phyloP scores from a whole-genome alignment of 2,888 invertebrate species.

The Idaea aversata region DNA sequence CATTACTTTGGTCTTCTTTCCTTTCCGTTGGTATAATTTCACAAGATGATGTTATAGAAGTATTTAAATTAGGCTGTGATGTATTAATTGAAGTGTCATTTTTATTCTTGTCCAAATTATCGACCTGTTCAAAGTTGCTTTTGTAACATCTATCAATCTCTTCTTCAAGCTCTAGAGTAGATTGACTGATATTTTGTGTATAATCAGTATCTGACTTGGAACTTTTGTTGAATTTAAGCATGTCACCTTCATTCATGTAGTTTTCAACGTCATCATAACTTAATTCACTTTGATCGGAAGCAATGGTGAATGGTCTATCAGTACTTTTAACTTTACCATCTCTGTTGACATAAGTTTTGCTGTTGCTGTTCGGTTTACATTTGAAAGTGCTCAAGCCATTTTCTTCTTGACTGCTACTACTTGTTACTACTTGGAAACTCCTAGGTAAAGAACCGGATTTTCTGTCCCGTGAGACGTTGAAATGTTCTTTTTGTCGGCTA shows the following conservation, averaged over 20 bases:
- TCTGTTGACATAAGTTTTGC: slow-evolving; percentile 78
- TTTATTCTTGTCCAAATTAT: slow-evolving; percentile 58
- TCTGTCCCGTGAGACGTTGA: slow-evolving; percentile 82
- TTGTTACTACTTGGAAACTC: slow-evolving; percentile 85
- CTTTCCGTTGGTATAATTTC: slow-evolving; percentile 72
- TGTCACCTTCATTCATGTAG: slow-evolving; percentile 72
- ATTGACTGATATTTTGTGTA: slow-evolving; percentile 67
- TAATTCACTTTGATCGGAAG: slow-evolving; percentile 85
- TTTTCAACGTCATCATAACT: slow-evolving; percentile 84
- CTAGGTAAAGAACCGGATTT: slow-evolving; percentile 90
- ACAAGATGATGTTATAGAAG: slow-evolving; percentile 78
- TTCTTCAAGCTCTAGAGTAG: slow-evolving; percentile 73
- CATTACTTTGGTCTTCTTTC: slow-evolving; percentile 67
- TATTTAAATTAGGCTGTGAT: slow-evolving; percentile 72
- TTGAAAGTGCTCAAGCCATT: slow-evolving; percentile 62
- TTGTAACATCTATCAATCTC: slow-evolving; percentile 77
- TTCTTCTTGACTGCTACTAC: slow-evolving; percentile 65
- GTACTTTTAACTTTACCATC: slow-evolving; percentile 82
- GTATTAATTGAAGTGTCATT: slow-evolving; percentile 55
- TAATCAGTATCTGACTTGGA: slow-evolving; percentile 57
- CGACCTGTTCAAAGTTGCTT: slow-evolving; percentile 65
- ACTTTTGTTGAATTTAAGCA: slow-evolving; percentile 66
- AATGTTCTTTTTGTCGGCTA: slow-evolving; percentile 84
- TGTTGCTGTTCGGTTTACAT: slow-evolving; percentile 68
- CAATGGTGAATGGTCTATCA: slow-evolving; percentile 85